Evolutionary conservation across 2,797 vertebrate species (phyloP).

Genomic region (Smutsia temminckii): DNA sequence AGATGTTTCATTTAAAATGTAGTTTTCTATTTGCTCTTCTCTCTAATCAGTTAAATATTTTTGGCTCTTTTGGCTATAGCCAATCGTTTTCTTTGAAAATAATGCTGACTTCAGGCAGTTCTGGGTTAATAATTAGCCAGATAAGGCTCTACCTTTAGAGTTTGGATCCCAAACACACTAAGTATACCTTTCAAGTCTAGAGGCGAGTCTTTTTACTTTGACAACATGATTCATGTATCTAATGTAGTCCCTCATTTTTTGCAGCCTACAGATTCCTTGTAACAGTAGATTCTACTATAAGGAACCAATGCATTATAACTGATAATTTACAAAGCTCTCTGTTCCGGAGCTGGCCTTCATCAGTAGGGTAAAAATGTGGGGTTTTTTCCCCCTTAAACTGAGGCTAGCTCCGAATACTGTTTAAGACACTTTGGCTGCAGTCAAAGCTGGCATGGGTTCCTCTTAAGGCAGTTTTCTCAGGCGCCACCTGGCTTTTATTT

Average conservation of each 20-base stretch:
- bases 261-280: constrained; percentile 1
- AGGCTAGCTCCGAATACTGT: background rate
- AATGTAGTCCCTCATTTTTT: background rate
- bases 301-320: background rate
- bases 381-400: background rate
- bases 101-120: constrained; percentile 34
- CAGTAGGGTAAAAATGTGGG: background rate
- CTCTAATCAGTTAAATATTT: constrained; percentile 47
- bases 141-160: constrained; percentile 33
- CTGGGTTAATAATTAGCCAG: constrained; percentile 67
- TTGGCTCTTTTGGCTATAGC: constrained; percentile 1
- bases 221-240: constrained; percentile 36
- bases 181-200: background rate
- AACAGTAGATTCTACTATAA: constrained; percentile 14
- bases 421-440: background rate
- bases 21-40: constrained; percentile 43
- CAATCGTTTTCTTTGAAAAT: constrained; percentile 52
- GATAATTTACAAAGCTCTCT: constrained; percentile 5
- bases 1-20: constrained; percentile 37
- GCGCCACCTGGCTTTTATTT: constrained; percentile 42
- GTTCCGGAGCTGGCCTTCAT: constrained; percentile 24
- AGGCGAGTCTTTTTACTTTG: constrained; percentile 44
- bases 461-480: constrained; percentile 40
- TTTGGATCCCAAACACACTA: constrained; percentile 20
- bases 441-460: background rate